Evolutionary conservation across 2,888 invertebrate genomes (phyloP).

Genomic region (Thyatira batis): DNA sequence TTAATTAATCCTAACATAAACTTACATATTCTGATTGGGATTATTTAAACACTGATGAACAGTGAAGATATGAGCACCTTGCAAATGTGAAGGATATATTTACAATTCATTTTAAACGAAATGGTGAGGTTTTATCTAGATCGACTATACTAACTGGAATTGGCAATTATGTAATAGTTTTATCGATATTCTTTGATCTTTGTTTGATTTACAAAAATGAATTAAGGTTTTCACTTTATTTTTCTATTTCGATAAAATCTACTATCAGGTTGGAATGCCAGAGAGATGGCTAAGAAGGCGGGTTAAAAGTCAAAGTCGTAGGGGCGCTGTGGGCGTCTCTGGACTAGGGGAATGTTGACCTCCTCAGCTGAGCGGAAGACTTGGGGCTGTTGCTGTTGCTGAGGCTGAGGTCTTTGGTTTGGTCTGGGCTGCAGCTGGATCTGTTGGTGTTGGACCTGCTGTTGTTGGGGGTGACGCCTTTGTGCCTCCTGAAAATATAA

Average conservation of each 20-base stretch:
- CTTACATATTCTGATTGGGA: slow-evolving; percentile 25
- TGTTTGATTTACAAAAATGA: neutral
- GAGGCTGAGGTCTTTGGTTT: slow-evolving; percentile 51
- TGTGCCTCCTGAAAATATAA: slow-evolving; percentile 46
- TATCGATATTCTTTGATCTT: slow-evolving; percentile 1
- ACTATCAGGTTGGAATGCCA: neutral
- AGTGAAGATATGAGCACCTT: slow-evolving; percentile 19
- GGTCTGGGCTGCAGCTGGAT: slow-evolving; percentile 41
- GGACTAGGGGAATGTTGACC: slow-evolving; percentile 92
- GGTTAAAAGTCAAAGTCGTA: slow-evolving; percentile 73
- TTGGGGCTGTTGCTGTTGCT: slow-evolving; percentile 77
- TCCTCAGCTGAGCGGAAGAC: slow-evolving; percentile 93
- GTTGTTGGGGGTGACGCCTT: slow-evolving; percentile 45
- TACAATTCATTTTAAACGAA: slow-evolving; percentile 8
- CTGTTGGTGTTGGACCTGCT: slow-evolving; percentile 39
- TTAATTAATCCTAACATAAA: slow-evolving; percentile 44
- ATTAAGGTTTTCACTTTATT: neutral
- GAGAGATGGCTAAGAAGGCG: slow-evolving; percentile 5
- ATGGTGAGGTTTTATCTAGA: neutral
- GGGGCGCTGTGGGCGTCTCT: slow-evolving; percentile 86
- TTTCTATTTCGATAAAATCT: neutral
- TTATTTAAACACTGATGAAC: neutral
- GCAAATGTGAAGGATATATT: slow-evolving; percentile 11
- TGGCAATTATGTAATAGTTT: slow-evolving; percentile 1
- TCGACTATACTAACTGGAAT: neutral